Percentiles rank a stretch among this genome's conserved stretches.
Evolutionary conservation across 2,113 vertebrate genomes (phyloP).

Genomic region (Conger conger): DNA sequence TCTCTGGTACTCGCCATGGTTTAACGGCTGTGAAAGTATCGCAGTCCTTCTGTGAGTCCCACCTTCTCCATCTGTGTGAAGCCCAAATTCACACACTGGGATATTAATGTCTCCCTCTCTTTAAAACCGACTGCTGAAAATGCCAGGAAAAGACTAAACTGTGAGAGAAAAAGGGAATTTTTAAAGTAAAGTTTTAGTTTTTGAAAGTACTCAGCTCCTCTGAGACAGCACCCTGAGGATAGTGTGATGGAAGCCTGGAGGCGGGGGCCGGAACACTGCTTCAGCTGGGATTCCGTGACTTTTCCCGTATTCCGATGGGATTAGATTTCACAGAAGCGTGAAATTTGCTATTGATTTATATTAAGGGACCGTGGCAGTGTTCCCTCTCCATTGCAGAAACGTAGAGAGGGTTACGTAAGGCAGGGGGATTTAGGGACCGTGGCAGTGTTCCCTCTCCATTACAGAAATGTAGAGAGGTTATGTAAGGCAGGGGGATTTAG

Average conservation of each 20-base stretch:
- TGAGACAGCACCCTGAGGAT: not conserved
- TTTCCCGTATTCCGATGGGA: not conserved
- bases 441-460: too few relatives aligned
- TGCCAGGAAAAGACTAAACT: not conserved
- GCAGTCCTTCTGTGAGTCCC: not conserved
- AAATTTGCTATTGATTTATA: constrained; percentile 10
- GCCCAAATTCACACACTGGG: not conserved
- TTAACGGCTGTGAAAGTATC: too few relatives aligned
- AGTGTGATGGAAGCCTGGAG: not conserved
- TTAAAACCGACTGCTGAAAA: not conserved
- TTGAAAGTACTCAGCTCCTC: not conserved
- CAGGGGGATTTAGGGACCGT: constrained; percentile 61
- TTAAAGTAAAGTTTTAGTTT: not conserved
- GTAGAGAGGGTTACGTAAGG: constrained; percentile 31
- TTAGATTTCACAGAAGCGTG: constrained; percentile 37
- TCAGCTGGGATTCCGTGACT: not conserved
- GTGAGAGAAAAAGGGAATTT: not conserved
- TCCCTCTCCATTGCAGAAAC: too few relatives aligned
- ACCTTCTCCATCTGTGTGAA: not conserved
- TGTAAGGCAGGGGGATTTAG: constrained; percentile 58
- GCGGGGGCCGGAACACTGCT: not conserved
- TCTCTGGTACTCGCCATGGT: too few relatives aligned
- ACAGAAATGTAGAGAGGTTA: constrained; percentile 28
- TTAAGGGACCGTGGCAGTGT: constrained; percentile 32
- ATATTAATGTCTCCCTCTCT: not conserved